These are phyloP conservation scores for Naja naja DNA, from an alignment of 2,113 vertebrate species.

Conservation along the genomic window DNA sequence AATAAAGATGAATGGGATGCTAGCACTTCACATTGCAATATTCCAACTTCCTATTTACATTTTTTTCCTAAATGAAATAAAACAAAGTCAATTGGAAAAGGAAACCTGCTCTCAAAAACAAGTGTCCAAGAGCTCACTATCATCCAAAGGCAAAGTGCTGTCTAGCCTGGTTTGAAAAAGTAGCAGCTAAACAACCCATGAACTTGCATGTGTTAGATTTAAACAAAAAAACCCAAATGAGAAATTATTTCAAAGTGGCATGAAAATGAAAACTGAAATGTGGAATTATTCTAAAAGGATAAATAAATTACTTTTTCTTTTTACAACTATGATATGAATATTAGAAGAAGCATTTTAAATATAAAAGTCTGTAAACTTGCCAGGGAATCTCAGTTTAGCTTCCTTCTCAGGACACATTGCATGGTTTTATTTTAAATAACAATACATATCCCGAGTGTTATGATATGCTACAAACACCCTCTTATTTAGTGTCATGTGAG, in stretches of 20 bases:
- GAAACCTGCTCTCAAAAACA: background rate
- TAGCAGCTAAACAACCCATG: background rate
- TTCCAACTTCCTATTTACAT: background rate
- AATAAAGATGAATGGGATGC: background rate
- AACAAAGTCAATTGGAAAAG: background rate
- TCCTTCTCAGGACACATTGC: background rate
- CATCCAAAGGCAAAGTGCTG: background rate
- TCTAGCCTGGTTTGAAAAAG: background rate
- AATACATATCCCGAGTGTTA: background rate
- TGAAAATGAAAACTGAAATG: background rate
- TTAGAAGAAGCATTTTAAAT: background rate
- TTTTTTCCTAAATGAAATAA: background rate
- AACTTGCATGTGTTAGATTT: background rate
- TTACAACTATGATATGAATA: background rate
- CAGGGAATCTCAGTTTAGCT: background rate
- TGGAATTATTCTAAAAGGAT: background rate
- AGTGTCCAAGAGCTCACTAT: background rate
- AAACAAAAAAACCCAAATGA: background rate
- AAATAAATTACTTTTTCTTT: background rate
- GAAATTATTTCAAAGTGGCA: background rate
- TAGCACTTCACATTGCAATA: background rate
- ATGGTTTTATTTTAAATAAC: background rate
- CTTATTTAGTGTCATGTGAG: background rate
- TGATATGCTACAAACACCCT: background rate
- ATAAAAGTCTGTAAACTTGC: background rate